Evolutionary conservation across 2,888 invertebrate genomes (phyloP), one percentile per base, ranked within the genome.

Genomic region (Therioaphis trifolii): DNA sequence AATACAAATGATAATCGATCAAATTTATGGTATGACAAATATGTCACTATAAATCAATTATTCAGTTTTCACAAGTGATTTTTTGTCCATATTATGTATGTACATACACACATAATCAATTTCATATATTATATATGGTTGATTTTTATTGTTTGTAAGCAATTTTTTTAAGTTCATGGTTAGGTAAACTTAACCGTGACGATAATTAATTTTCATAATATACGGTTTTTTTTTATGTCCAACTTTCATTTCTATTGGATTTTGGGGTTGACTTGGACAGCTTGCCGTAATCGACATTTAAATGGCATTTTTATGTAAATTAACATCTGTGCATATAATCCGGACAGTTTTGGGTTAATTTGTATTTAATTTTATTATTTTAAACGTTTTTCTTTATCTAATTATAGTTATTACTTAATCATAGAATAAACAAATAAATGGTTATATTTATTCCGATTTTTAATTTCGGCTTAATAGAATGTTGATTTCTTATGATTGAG

Each of bases 251-350:
- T 69, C n/a, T 9, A 68, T n/a, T n/a, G n/a, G n/a, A n/a, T n/a
- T 69, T 79, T 71, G 43, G 71, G 69, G 58, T 79, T 58, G 27
- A 58, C 69, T n/a, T n/a, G 58, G 79, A 79, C 79, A 79, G 79
- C 79, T 79, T 71, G 55, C 27, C 15, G 58, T 71, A 79, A 71
- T 71, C 27, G 55, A 71, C 11, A 15, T 58, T 79, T 79, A 43
- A 79, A 71, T 24, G 69, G 15, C 43, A 71, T 79, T 79, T 79
- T n/a, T 79, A 79, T 79, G 69, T 43, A 79, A 79, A 79, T 79
- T 79, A 71, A 71, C 58, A 71, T 79, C 69, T 69, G 79, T 40
- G 24, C 43, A 29, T n/a, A n/a, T 71, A 43, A 79, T 68, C 21
- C 15, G 18, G 29, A 2, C 35, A 14, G 14, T 18, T 29, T 35